Evolutionary conservation across 1,140 invertebrate species (phyloP).

Genomic region (Cotesia typhae): DNA sequence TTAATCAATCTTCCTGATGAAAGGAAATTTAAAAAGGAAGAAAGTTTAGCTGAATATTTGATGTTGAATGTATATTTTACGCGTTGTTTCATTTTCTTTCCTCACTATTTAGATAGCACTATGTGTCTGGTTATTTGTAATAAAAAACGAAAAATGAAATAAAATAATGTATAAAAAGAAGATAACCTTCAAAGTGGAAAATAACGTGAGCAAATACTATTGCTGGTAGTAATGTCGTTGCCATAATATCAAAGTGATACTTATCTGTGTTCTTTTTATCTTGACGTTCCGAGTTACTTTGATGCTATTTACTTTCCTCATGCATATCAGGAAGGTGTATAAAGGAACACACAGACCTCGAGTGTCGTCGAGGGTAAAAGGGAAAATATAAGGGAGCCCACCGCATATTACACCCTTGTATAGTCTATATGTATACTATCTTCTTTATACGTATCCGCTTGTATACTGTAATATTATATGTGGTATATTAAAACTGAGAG

Average conservation of each 20-base stretch:
- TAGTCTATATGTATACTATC: neutral
- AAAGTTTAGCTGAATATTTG: neutral
- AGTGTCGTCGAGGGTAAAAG: neutral
- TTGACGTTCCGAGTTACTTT: conserved; percentile 15
- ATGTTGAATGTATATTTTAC: conserved; percentile 16
- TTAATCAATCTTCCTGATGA: conserved; percentile 20
- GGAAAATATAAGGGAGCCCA: conserved; percentile 8
- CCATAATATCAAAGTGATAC: conserved; percentile 22
- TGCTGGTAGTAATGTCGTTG: neutral
- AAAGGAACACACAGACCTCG: neutral
- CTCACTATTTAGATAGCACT: neutral
- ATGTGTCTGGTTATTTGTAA: conserved; percentile 1
- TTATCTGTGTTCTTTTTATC: conserved; percentile 23
- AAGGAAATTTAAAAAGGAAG: neutral
- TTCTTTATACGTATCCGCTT: neutral
- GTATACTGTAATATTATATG: conserved; percentile 9
- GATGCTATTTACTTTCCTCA: conserved; percentile 6
- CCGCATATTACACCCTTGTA: conserved; percentile 2
- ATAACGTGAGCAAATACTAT: conserved; percentile 23
- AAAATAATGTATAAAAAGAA: neutral
- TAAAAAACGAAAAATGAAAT: neutral
- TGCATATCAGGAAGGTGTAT: neutral
- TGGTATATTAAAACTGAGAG: conserved; percentile 3
- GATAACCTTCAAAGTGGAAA: conserved; percentile 10
- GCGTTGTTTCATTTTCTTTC: conserved; percentile 1